Evolutionary conservation across 2,888 invertebrate genomes (phyloP).

Genomic region (Dascillus cervinus): DNA sequence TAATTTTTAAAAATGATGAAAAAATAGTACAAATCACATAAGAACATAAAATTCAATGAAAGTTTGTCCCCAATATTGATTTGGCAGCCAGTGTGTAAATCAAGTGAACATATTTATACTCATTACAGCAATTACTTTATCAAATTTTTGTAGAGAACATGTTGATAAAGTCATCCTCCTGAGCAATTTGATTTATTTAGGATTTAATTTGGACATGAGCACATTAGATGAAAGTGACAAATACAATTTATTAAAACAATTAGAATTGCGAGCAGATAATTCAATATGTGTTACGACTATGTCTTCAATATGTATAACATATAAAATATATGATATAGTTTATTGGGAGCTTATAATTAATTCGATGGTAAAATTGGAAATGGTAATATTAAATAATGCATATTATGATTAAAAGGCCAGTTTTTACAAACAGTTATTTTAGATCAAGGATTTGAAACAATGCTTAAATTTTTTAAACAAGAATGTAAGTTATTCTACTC

Average conservation of each 20-base stretch:
- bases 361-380: slow-evolving; percentile 21
- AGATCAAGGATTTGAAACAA: slow-evolving; percentile 27
- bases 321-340: slow-evolving; percentile 23
- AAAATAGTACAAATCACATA: too few species aligned
- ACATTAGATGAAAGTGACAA: slow-evolving; percentile 25
- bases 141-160: slow-evolving; percentile 25
- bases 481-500: slow-evolving; percentile 18
- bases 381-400: too few species aligned
- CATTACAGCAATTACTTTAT: too few species aligned
- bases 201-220: slow-evolving; percentile 24
- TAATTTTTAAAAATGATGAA: too few species aligned
- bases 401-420: too few species aligned
- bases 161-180: slow-evolving; percentile 29
- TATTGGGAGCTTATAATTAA: slow-evolving; percentile 20
- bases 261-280: slow-evolving; percentile 22
- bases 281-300: slow-evolving; percentile 26
- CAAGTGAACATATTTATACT: too few species aligned
- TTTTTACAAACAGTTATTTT: too few species aligned
- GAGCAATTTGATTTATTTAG: slow-evolving; percentile 28
- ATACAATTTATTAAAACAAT: slow-evolving; percentile 26
- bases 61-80: too few species aligned
- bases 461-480: slow-evolving; percentile 28
- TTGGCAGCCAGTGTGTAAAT: too few species aligned
- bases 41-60: too few species aligned
- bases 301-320: slow-evolving; percentile 30